Evolutionary conservation across 2,113 vertebrate species (phyloP), one percentile per base, ranked within the genome.

Genomic region (Mastomys coucha): DNA sequence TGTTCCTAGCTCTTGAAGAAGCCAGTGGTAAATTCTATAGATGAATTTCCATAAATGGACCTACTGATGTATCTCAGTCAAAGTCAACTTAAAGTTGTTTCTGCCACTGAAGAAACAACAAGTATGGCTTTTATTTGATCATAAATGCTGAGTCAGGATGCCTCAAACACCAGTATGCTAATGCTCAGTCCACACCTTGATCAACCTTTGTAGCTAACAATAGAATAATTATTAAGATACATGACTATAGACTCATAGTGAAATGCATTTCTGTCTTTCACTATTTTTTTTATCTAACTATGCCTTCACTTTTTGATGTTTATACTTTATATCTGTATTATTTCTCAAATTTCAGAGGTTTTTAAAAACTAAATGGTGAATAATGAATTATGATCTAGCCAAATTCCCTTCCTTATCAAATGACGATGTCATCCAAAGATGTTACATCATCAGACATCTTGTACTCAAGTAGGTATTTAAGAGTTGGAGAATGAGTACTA

Each of bases 101-200:
- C 20, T 63, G 10, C 5, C 33, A 93, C 28, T 20, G 45, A 78
- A 24, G 39, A 53, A 73, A 36, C 5, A 67, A 36, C 36, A 86
- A 65, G 76, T 77, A 58, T 76, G 81, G 14, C 9, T 88, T 91
- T 80, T 78, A 80, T 90, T 92, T 91, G 89, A 24, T 76, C 73
- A 84, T 45, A 73, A 86, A 60, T 82, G 77, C 51, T 91, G 28
- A 90, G 39, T 56, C 12, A 80, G 86, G 24, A 56, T 63, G 51
- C 0, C 0, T 39, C 19, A n/a, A 19, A 70, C 36, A 63, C 58
- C 28, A 81, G 75, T 76, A 86, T 70, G 67, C 85, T 80, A 8
- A 26, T 8, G 26, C 17, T 70, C 86, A 39, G 80, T 85, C 56
- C n/a, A 51, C 28, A 10, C 11, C 2, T 82, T 22, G 14, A 14